phyloP scores from a whole-genome alignment of 2,113 vertebrate genomes.

The Odocoileus hemionus region DNA sequence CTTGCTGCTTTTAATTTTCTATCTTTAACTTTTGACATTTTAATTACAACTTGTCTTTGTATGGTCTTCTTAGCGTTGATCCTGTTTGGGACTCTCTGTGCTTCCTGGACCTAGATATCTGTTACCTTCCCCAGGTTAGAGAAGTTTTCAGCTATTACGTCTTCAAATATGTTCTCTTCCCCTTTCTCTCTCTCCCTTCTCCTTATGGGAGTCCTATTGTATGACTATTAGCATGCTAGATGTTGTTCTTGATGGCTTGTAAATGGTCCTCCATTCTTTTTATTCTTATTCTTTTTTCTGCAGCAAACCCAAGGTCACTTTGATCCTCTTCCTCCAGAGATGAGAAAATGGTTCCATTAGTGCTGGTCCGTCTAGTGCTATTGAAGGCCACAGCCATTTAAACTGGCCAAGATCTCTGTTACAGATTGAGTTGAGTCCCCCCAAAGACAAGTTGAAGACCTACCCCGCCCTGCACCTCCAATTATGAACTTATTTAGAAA shows the following conservation, averaged over 20 bases:
- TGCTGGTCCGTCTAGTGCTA: background rate
- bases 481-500: background rate
- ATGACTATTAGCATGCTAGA: background rate
- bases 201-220: background rate
- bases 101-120: background rate
- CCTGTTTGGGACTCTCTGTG: background rate
- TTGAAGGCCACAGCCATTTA: background rate
- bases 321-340: background rate
- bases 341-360: background rate
- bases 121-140: background rate
- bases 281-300: background rate
- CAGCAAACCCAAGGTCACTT: background rate
- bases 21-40: background rate
- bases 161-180: background rate
- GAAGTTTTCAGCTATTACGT: background rate
- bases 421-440: background rate
- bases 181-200: background rate
- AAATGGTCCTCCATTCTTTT: background rate
- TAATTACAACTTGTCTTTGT: background rate
- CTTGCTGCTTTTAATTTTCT: background rate
- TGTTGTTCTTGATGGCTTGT: background rate
- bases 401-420: background rate
- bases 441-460: background rate
- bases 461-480: fast-evolving
- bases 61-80: background rate